phyloP scores from a whole-genome alignment of 2,888 invertebrate species.

The Tinea pellionella region DNA sequence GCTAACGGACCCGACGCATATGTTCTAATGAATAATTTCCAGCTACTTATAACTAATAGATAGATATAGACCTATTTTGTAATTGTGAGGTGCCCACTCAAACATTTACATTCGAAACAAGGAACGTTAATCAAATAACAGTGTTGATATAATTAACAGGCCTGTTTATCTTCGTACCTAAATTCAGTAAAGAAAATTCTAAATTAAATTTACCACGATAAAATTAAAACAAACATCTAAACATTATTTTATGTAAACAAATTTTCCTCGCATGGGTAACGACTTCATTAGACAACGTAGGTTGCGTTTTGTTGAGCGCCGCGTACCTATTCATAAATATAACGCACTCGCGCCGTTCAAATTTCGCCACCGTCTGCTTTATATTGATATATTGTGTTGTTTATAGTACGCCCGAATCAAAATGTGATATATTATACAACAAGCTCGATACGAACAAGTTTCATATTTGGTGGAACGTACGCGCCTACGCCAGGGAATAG shows the following conservation, averaged over 20 bases:
- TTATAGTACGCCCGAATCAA: slow-evolving; percentile 69
- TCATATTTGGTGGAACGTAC: slow-evolving; percentile 53
- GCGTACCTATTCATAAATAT: slow-evolving; percentile 54
- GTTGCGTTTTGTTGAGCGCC: slow-evolving; percentile 19
- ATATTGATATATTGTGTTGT: slow-evolving; percentile 71
- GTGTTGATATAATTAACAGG: not conserved
- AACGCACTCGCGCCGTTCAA: slow-evolving; percentile 63
- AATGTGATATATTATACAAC: slow-evolving; percentile 65
- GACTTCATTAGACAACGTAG: slow-evolving; percentile 26
- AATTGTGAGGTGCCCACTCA: not conserved
- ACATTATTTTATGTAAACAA: not conserved
- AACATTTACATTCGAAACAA: not conserved
- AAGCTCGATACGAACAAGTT: slow-evolving; percentile 62
- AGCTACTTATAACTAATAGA: not conserved
- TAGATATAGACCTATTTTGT: not conserved
- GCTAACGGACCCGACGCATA: not conserved
- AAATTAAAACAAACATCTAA: not conserved
- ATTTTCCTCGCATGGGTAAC: slow-evolving; percentile 21
- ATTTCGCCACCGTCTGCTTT: slow-evolving; percentile 69
- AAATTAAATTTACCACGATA: not conserved
- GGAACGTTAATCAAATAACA: not conserved
- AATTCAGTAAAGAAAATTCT: not conserved
- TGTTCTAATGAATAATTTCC: not conserved
- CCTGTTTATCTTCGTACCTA: not conserved
- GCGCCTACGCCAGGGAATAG: slow-evolving; percentile 51